phyloP scores from a whole-genome alignment of 1,140 invertebrate species.

The Drosophila leontia region DNA sequence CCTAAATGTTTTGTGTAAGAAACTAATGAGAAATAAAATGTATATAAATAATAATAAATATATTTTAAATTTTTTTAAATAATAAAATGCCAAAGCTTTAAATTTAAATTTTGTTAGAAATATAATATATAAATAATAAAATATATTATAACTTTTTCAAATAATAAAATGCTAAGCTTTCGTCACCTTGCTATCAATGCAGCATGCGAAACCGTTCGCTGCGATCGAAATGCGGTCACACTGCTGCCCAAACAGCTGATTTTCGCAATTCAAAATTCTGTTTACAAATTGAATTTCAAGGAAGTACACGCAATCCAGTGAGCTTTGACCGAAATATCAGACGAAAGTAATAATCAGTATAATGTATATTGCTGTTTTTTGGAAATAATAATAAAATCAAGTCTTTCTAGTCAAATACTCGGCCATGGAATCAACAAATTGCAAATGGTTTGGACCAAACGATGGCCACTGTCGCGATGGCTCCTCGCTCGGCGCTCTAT shows the following conservation, averaged over 20 bases:
- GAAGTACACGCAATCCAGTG: conserved; percentile 1
- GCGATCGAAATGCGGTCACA: conserved; percentile 25
- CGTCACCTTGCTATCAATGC: not conserved
- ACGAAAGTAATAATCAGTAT: not conserved
- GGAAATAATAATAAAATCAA: not conserved
- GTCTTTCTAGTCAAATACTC: not conserved
- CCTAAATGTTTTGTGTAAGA: too few species aligned
- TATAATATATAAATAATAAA: too few species aligned
- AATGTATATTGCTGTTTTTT: not conserved
- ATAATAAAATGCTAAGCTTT: not conserved
- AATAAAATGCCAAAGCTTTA: too few species aligned
- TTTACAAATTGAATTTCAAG: conserved; percentile 4
- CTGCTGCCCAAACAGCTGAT: not conserved
- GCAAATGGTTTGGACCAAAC: not conserved
- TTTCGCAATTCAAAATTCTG: conserved; percentile 10
- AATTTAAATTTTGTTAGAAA: too few species aligned
- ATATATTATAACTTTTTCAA: not conserved
- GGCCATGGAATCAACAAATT: conserved; percentile 23
- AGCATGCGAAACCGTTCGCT: not conserved
- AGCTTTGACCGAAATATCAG: not conserved
- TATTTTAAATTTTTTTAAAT: too few species aligned
- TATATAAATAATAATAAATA: too few species aligned
- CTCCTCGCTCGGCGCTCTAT: not conserved
- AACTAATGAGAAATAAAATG: too few species aligned
- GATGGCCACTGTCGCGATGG: conserved; percentile 24